Base-by-base conservation (phyloP, 2,797 vertebrate species). In the Pogonophryne albipinna region DNA sequence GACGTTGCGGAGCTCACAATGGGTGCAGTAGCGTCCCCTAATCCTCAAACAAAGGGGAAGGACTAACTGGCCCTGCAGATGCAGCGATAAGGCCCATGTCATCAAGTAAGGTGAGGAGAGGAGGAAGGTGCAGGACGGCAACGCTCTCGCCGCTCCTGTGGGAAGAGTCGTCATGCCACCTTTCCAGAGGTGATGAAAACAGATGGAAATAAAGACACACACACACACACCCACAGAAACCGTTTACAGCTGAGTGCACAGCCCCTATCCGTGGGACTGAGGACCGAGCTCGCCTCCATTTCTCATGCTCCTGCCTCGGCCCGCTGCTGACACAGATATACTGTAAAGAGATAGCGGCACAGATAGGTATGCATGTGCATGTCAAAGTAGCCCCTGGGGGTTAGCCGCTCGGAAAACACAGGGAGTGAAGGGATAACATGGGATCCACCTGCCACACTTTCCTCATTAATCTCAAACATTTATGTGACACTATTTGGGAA, bases 291-390 rank as follows among this genome's bases (percentile, higher is more conserved):
- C 13, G 83, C 89, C 90, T 88, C 85, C 82, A 84, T 93, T 94
- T 92, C 93, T 93, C 93, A 94, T 83, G 91, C 78, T 85, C 84
- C 84, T 57, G 82, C 73, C 81, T 89, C 74, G 71, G 85, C 86
- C 76, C 67, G 42, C 72, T 93, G 93, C 93, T 93, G 93, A 94
- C 93, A 88, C 90, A 90, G 92, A 87, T 85, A 71, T 85, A 89
- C 85, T 83, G 85, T 82, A 74, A 66, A 85, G 82, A 94, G 93
- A 94, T 94, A 80, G 91, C 80, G 70, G 72, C 75, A 50, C 78
- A 90, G 92, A 93, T 93, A 93, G 79, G 70, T 84, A 64, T 83
- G 79, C 70, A 66, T 74, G 82, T 82, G 82, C 76, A 81, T 72
- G 87, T 88, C 82, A 84, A 78, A 73, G 85, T 66, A 71, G 80